Evolutionary conservation across 2,113 vertebrate genomes (phyloP), one percentile per base, ranked within the genome.

Genomic region (Neoarius graeffei): DNA sequence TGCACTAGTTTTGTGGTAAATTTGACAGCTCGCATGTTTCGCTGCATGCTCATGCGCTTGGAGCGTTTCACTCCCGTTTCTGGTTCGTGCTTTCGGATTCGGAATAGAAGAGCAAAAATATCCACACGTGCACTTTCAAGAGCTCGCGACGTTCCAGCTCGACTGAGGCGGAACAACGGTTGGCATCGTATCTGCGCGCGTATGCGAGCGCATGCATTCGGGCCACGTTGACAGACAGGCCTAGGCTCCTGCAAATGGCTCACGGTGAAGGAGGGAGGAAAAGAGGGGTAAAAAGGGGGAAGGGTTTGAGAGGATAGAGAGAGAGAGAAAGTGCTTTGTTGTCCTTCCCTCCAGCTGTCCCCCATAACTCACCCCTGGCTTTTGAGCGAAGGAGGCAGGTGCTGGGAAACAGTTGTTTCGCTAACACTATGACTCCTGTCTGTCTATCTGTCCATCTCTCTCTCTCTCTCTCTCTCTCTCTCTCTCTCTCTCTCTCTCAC

Each of bases 351-450:
- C 87, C 88, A 89, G 86, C 86, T 89, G 88, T 91, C 84, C 42
- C 88, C 82, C 73, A 87, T 89, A 89, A 89, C 81, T 87, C 88
- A 84, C 85, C 74, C 73, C 85, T 87, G 79, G 60, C 80, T 87
- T 84, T 83, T 88, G 88, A 89, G 66, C 20, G 86, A 91, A 88
- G 60, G 66, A 73, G 66, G 76, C 90, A 91, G 90, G 88, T 91
- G 88, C 83, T 35, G 25, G 48, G 60, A 71, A 91, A 59, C 88
- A 88, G 88, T 89, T 89, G 85, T 85, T 81, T 81, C 25, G 23
- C 90, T 93, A 94, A 93, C 94, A 93, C 93, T 94, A 90, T 73
- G 71, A 35, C 82, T 62, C 74, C 62, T 86, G 59, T 84, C 83
- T 81, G 1, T 17, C 74, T 57, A 52, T 57, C 77, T 15, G 77